Evolutionary conservation across 2,797 vertebrate species (phyloP).

Genomic region (Kryptopterus vitreolus): DNA sequence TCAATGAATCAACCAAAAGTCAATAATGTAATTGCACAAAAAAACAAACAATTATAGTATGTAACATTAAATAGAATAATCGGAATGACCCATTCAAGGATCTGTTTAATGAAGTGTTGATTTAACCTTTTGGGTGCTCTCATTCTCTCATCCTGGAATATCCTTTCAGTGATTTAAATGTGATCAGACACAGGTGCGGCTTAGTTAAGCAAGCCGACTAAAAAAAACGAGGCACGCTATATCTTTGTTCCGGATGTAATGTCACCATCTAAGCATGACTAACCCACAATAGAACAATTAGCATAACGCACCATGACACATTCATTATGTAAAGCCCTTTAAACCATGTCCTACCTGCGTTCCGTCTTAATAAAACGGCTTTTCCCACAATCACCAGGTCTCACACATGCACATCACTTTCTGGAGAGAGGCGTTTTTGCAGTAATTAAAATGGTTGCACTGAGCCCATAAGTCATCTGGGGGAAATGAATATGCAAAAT

Average conservation of each 20-base stretch:
- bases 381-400: constrained; percentile 22
- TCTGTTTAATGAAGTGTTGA: constrained; percentile 46
- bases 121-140: constrained; percentile 42
- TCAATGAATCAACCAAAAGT: neutral
- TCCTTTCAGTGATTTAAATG: constrained; percentile 42
- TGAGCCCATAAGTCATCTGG: constrained; percentile 39
- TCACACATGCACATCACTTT: constrained; percentile 22
- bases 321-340: constrained; percentile 63
- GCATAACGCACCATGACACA: constrained; percentile 63
- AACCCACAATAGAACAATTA: constrained; percentile 75
- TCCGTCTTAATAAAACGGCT: constrained; percentile 57
- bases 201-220: constrained; percentile 59
- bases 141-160: neutral
- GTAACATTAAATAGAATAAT: neutral
- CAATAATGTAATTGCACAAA: neutral
- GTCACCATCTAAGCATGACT: constrained; percentile 72
- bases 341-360: constrained; percentile 69
- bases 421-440: constrained; percentile 24
- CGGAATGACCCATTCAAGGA: neutral
- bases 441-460: constrained; percentile 48
- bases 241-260: constrained; percentile 64
- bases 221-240: constrained; percentile 63
- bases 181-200: constrained; percentile 50
- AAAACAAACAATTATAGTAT: neutral
- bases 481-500: constrained; percentile 46